phyloP scores from a whole-genome alignment of 1,140 invertebrate species.

The Venturia canescens region DNA sequence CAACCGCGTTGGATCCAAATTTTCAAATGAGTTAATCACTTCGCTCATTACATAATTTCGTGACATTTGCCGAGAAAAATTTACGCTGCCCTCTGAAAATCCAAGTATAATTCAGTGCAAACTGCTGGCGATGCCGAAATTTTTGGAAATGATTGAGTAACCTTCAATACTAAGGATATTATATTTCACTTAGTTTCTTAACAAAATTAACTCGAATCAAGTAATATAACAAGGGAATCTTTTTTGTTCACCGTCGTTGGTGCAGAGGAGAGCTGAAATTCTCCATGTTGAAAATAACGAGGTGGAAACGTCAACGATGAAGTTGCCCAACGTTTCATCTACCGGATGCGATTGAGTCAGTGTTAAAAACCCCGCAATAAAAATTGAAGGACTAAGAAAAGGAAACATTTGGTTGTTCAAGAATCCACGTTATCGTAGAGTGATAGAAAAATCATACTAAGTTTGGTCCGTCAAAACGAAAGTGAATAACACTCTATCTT shows the following conservation, averaged over 20 bases:
- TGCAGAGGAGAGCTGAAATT: conserved; percentile 57
- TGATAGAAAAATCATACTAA: background rate
- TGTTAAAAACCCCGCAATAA: background rate
- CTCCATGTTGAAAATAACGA: conserved; percentile 50
- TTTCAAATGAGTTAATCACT: conserved; percentile 26
- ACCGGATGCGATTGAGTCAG: conserved; percentile 26
- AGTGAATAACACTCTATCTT: background rate
- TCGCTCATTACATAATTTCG: conserved; percentile 36
- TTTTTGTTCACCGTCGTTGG: conserved; percentile 47
- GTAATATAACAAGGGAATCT: background rate
- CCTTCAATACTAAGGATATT: background rate
- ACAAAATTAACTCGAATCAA: too few species aligned
- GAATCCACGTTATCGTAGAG: background rate
- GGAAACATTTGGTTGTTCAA: background rate
- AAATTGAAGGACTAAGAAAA: conserved; percentile 1
- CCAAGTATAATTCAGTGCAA: background rate
- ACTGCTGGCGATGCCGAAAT: background rate
- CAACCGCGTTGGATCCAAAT: background rate
- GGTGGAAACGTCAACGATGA: conserved; percentile 52
- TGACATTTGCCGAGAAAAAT: conserved; percentile 44
- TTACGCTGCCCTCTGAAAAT: conserved; percentile 28
- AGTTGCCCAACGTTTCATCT: conserved; percentile 42
- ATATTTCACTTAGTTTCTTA: background rate
- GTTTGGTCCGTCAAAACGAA: background rate
- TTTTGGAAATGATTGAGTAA: background rate